phyloP scores from a whole-genome alignment of 2,888 invertebrate species.

The Lasioglossum vierecki region DNA sequence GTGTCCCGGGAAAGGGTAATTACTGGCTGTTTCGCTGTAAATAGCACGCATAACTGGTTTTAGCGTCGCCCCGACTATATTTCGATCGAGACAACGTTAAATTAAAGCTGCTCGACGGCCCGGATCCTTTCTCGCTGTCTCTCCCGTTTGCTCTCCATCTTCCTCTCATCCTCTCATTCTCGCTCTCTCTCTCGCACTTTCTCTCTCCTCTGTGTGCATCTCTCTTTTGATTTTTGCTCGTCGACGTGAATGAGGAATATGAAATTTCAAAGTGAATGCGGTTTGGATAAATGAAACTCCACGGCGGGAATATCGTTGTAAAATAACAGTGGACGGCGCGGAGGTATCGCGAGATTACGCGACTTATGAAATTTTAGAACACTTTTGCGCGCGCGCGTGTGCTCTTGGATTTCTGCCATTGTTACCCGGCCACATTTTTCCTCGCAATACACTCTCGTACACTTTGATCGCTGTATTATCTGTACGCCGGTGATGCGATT shows the following conservation, averaged over 20 bases:
- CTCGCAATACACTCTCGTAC: neutral
- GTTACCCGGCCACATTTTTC: neutral
- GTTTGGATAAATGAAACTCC: neutral
- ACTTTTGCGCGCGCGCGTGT: neutral
- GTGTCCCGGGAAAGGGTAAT: conserved; percentile 38
- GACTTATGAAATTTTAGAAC: conserved; percentile 2
- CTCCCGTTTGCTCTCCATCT: neutral
- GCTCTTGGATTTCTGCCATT: neutral
- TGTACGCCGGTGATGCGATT: neutral
- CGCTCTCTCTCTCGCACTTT: no score
- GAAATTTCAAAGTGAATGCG: conserved; percentile 9
- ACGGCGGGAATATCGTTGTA: neutral
- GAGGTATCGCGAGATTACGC: neutral
- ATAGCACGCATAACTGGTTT: conserved; percentile 39
- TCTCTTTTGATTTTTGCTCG: neutral
- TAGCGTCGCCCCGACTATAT: neutral
- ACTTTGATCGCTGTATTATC: neutral
- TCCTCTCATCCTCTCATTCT: neutral
- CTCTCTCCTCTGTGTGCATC: neutral
- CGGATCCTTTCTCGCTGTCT: neutral
- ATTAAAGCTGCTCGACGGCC: conserved; percentile 22
- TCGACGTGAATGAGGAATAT: neutral
- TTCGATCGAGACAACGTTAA: conserved; percentile 11
- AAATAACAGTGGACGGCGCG: neutral
- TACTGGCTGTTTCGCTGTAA: conserved; percentile 29